Base-by-base conservation (phyloP, 2,888 invertebrate genomes). In the Neocrepidodera transversa region DNA sequence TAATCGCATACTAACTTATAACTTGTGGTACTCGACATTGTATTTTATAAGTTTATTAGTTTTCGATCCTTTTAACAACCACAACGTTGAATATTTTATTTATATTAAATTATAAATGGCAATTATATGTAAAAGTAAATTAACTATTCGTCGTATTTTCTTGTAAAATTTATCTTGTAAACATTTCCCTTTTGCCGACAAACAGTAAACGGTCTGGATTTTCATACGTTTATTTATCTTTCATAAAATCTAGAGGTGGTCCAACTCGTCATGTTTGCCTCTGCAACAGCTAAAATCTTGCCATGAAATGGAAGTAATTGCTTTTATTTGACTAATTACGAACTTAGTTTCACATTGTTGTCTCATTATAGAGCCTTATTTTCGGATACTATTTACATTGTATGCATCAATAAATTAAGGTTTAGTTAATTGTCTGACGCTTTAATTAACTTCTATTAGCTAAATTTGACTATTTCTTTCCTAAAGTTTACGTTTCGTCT, bases 291-390 rank as follows among this genome's bases (percentile, higher is more conserved):
- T 13, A 45, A 16, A 45, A 26, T 26, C 10, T 28, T 2, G 14
- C 14, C 20, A 10, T 13, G 10, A 26, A 42, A n/a, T 45, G 45
- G 45, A 42, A 26, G 26, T 16, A 18, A 28, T 3, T 2, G 45
- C 45, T 28, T 26, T 28, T 45, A 45, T 45, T 45, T 45, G 28
- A 13, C 28, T 45, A 45, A 45, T 45, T 18, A 45, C 6, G 28
- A 28, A 45, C 45, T 45, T 45, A 45, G 28, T 45, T 45, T 26
- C 45, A 14, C 17, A 28, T 45, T 26, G 14, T 11, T 8, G 26
- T 7, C 45, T 45, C 26, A 45, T 18, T 45, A n/a, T n/a, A 28
- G 14, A 2, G 13, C 23, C 28, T 14, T 28, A 26, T 45, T 45
- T 13, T 7, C 10, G 16, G 7, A 17, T 38, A 11, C 2, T 38